Evolutionary conservation across 2,797 vertebrate genomes (phyloP).

Genomic region (Oreortyx pictus): DNA sequence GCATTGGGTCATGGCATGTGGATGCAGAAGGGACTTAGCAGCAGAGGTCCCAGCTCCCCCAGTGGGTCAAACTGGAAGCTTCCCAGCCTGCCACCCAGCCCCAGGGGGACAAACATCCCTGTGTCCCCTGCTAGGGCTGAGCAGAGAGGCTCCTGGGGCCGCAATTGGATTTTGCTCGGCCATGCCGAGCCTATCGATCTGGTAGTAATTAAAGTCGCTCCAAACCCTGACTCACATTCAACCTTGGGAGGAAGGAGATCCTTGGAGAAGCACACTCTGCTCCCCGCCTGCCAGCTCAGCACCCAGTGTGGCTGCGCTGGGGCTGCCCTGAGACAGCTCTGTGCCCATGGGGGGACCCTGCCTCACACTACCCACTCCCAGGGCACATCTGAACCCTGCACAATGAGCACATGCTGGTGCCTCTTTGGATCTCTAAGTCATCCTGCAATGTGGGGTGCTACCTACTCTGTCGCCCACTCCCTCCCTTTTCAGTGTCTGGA

Average conservation of each 20-base stretch:
- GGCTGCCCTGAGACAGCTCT: neutral
- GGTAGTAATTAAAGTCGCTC: constrained; percentile 70
- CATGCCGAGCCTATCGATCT: constrained; percentile 66
- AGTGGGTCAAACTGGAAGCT: neutral
- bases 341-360: rapidly evolving
- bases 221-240: constrained; percentile 75
- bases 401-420: neutral
- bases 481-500: neutral
- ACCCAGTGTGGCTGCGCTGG: neutral
- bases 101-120: rapidly evolving
- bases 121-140: neutral
- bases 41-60: neutral
- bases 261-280: constrained; percentile 23
- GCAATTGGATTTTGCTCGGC: constrained; percentile 66
- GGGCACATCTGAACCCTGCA: rapidly evolving
- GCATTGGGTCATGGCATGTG: rapidly evolving
- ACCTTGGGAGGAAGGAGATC: constrained; percentile 56
- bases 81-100: neutral
- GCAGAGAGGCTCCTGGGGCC: neutral
- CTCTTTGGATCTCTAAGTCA: neutral
- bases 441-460: neutral
- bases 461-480: neutral
- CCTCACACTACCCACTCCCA: neutral
- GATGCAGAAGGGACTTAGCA: neutral
- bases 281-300: neutral